Conservation (phyloP, 2,888 invertebrate species). For the Rhagophthalmus giganteus region DNA sequence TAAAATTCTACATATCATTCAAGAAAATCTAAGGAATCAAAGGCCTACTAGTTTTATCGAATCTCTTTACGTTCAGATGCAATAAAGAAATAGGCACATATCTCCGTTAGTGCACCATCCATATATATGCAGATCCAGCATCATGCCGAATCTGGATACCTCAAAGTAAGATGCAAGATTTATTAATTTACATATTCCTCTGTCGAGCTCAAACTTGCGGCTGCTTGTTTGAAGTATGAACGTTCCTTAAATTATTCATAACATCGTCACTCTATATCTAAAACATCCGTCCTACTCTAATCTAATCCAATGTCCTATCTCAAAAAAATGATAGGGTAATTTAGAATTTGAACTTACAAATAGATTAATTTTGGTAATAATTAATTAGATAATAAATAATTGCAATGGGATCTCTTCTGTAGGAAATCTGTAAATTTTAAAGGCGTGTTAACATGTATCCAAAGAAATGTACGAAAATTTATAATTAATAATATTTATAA, state of each 20-base stretch:
- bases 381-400: too few relatives aligned
- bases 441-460: too few relatives aligned
- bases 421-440: too few relatives aligned
- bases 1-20: too few relatives aligned
- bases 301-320: too few relatives aligned
- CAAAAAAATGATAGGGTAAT: too few relatives aligned
- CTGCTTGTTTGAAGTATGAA: constrained; percentile 50
- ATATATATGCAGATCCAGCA: constrained; percentile 53
- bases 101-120: constrained; percentile 22
- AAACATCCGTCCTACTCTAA: constrained; percentile 11
- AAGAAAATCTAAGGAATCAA: too few relatives aligned
- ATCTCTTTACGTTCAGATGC: constrained; percentile 20
- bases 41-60: constrained; percentile 20
- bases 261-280: constrained; percentile 45
- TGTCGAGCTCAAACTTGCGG: constrained; percentile 37
- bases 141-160: constrained; percentile 45
- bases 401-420: too few relatives aligned
- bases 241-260: constrained; percentile 53
- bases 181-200: constrained; percentile 55
- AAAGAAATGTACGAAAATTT: too few relatives aligned
- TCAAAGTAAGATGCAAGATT: constrained; percentile 54
- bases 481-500: too few relatives aligned
- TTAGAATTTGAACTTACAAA: too few relatives aligned
- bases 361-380: too few relatives aligned
- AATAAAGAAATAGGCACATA: constrained; percentile 17